A percentile compares a stretch with the other conserved stretches of the same genome.
These are phyloP conservation scores for Tringa solitaria DNA, from an alignment of 2,113 vertebrate species.

Conservation along the genomic window DNA sequence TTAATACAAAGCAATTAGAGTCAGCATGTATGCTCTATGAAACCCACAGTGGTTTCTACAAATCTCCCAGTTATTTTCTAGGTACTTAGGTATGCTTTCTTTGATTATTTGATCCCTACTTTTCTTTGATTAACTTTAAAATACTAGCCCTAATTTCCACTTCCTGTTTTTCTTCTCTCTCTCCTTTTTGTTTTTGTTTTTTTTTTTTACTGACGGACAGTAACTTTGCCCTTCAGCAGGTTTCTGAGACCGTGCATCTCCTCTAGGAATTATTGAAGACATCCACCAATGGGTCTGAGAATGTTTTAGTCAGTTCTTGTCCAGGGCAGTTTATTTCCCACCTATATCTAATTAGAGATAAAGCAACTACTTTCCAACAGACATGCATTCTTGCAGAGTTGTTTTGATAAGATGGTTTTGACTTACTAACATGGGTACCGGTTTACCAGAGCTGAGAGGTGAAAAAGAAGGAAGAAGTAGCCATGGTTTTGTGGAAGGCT, in stretches of 20 bases:
- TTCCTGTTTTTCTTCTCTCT: accelerated
- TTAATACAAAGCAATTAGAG: not conserved
- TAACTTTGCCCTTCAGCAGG: not conserved
- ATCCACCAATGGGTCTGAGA: not conserved
- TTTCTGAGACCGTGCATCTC: not conserved
- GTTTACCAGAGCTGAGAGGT: not conserved
- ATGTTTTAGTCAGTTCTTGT: not conserved
- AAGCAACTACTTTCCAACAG: not conserved
- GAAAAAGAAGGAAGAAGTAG: not conserved
- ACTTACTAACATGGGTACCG: not conserved
- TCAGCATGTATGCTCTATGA: not conserved
- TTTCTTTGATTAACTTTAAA: not conserved
- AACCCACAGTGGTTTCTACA: not conserved
- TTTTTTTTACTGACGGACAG: not conserved
- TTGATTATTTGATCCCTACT: not conserved
- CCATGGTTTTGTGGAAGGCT: not conserved
- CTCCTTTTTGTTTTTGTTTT: no score
- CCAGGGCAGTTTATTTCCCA: not conserved
- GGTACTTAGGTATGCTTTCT: not conserved
- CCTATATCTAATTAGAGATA: not conserved
- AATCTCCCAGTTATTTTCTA: not conserved
- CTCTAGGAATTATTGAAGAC: not conserved
- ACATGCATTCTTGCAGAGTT: not conserved
- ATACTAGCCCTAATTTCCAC: not conserved
- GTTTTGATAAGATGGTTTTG: not conserved